Evolutionary conservation across 1,140 invertebrate genomes (phyloP).

Genomic region (Melipona quadrifasciata): DNA sequence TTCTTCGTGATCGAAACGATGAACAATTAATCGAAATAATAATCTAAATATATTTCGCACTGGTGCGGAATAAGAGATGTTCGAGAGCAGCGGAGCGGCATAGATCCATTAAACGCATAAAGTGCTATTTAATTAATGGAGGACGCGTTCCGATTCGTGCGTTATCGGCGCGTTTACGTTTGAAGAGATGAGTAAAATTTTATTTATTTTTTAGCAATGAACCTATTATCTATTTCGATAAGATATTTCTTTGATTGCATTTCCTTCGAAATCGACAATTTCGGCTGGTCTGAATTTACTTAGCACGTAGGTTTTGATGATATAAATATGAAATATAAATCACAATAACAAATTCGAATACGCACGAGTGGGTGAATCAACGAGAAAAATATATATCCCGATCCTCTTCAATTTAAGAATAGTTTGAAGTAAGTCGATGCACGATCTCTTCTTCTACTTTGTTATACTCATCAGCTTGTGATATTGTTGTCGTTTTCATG

Average conservation of each 20-base stretch:
- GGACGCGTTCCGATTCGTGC: constrained; percentile 41
- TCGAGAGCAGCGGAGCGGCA: constrained; percentile 34
- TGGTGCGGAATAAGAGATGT: constrained; percentile 74
- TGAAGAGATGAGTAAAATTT: constrained; percentile 69
- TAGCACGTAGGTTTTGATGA: constrained; percentile 77
- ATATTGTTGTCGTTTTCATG: constrained; percentile 48
- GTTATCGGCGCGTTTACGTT: constrained; percentile 57
- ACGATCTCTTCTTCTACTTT: constrained; percentile 12
- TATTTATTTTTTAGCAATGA: constrained; percentile 77
- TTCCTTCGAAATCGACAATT: constrained; percentile 76
- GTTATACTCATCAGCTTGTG: constrained; percentile 20
- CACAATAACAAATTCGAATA: constrained; percentile 65
- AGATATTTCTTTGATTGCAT: constrained; percentile 69
- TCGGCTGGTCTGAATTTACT: constrained; percentile 81
- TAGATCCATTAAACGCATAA: constrained; percentile 65
- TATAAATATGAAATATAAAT: constrained; percentile 70
- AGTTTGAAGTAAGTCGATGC: constrained; percentile 32
- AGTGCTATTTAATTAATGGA: constrained; percentile 71
- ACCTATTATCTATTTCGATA: constrained; percentile 73
- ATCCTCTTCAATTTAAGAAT: constrained; percentile 56
- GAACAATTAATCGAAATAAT: constrained; percentile 53
- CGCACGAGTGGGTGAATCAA: constrained; percentile 50
- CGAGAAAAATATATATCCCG: constrained; percentile 36
- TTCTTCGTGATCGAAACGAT: constrained; percentile 54
- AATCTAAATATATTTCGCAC: constrained; percentile 72